Evolutionary conservation across 2,888 invertebrate species (phyloP), one percentile per base, ranked within the genome.

Genomic region (Andrena flavipes): DNA sequence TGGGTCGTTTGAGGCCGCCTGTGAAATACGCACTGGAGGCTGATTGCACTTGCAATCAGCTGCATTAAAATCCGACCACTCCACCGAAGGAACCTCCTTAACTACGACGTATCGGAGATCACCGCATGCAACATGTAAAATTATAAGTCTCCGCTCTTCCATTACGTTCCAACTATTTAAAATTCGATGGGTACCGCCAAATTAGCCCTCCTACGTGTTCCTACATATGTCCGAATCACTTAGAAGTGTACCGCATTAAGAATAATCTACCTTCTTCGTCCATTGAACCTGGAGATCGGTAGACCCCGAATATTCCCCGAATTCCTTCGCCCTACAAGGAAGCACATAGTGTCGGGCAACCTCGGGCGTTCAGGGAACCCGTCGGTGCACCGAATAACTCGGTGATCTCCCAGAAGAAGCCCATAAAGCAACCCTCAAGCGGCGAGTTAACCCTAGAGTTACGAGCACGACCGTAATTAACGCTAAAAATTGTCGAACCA

Each of bases 31-130:
- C 80, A 76, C 62, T 13, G 49, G 23, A 30, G 64, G 62, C 74
- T 80, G 84, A 84, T 84, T 75, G 84, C 84, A 6, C 13, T 7
- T 20, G 84, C 77, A 81, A 81, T 84, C 84, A 83, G 49, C 51
- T 20, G 80, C 63, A 70, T 78, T 73, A 79, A 72, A 82, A 78
- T 74, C 67, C 42, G 16, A 20, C 54, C 59, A 42, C 35, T 76
- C 49, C 76, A 5, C 59, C 63, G 23, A 49, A 60, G 29, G 54
- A 30, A 73, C 64, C 35, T 51, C 49, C 59, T 69, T 64, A 59
- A n/a, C 26, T 20, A 10, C 56, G 23, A 65, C 48, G 62, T 63
- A 62, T 67, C 68, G 30, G 48, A n/a, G 48, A 54, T 60, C 33
- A 10, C 56, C 65, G 67, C 77, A 63, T 72, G 76, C 76, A 62